Evolutionary conservation across 2,113 vertebrate species (phyloP).

Genomic region (Lethenteron reissneri): DNA sequence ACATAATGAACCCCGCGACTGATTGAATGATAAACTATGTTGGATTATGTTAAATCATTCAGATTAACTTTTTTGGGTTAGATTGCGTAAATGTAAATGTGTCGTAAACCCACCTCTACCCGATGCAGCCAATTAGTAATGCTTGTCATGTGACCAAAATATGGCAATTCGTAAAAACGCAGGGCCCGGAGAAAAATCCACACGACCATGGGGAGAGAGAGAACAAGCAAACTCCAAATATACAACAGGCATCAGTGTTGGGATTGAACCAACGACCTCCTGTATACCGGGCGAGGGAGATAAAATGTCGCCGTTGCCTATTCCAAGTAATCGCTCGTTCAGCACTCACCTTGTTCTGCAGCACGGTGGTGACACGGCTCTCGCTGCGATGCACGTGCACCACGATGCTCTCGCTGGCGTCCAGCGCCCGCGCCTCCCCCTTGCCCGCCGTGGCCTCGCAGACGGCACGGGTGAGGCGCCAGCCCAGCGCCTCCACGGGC

Average conservation of each 20-base stretch:
- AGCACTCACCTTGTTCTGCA: conserved; percentile 51
- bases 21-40: no score
- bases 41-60: no score
- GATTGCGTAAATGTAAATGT: no score
- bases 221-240: not conserved
- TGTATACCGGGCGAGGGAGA: no score
- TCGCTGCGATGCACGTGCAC: conserved; percentile 34
- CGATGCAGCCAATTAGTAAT: no score
- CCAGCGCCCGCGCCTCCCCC: conserved; percentile 33
- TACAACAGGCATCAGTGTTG: conserved; percentile 7
- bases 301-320: no score
- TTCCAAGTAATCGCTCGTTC: no score
- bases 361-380: conserved; percentile 44
- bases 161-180: not conserved
- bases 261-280: no score
- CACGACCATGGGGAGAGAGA: not conserved
- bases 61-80: no score
- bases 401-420: conserved; percentile 32
- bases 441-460: conserved; percentile 35
- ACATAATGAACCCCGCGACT: no score
- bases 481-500: conserved; percentile 28
- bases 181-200: not conserved
- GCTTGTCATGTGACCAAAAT: not conserved
- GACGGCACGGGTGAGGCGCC: conserved; percentile 39
- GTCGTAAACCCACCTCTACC: no score